A percentile compares a stretch with the other conserved stretches of the same genome.
Evolutionary conservation across 2,888 invertebrate species (phyloP).

Genomic region (Girardia tigrina): DNA sequence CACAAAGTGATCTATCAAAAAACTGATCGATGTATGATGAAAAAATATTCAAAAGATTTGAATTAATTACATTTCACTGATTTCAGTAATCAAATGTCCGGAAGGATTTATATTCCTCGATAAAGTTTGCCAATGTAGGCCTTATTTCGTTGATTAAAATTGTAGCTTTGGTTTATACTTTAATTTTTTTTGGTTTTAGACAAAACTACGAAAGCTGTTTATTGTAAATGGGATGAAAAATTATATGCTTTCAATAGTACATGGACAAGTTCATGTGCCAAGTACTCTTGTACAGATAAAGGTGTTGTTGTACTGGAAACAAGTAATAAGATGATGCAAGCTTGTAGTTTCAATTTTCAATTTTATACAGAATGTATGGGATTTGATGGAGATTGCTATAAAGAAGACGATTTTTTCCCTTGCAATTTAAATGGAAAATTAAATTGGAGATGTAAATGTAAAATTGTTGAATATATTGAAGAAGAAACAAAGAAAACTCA

Average conservation of each 20-base stretch:
- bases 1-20: constrained; percentile 27
- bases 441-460: constrained; percentile 5
- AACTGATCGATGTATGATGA: constrained; percentile 18
- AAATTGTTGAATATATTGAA: not conserved
- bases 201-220: not conserved
- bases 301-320: not conserved
- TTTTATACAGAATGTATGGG: constrained; percentile 13
- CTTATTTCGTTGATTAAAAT: not conserved
- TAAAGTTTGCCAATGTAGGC: not conserved
- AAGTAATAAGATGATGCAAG: too few relatives aligned
- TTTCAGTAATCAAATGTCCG: constrained; percentile 4
- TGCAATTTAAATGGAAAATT: not conserved
- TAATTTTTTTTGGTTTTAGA: too few relatives aligned
- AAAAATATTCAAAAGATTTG: not conserved
- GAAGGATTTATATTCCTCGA: not conserved
- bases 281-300: not conserved
- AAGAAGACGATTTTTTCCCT: not conserved
- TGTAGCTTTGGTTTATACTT: too few relatives aligned
- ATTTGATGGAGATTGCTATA: constrained; percentile 14
- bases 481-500: not conserved
- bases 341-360: too few relatives aligned
- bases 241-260: not conserved
- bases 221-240: constrained; percentile 23
- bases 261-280: not conserved
- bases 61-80: not conserved